These are phyloP conservation scores for Tangachromis dhanisi DNA, from an alignment of 2,113 vertebrate species.

Conservation along the genomic window DNA sequence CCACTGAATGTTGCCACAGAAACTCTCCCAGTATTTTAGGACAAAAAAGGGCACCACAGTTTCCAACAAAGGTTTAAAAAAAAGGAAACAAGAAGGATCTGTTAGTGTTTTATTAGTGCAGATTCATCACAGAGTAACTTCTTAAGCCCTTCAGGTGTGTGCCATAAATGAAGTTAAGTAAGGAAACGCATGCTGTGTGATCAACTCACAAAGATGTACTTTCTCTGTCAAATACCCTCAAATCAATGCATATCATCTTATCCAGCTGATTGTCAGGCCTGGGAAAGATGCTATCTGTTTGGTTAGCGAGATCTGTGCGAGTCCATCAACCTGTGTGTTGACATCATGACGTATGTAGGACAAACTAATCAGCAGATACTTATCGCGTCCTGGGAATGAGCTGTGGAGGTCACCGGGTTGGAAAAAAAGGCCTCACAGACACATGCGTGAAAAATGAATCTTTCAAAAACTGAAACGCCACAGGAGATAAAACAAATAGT, in stretches of 20 bases:
- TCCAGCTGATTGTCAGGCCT: neutral
- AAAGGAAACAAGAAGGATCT: neutral
- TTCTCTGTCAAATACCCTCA: neutral
- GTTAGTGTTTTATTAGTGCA: neutral
- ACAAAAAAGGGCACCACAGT: neutral
- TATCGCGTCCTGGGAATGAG: slow-evolving; percentile 14
- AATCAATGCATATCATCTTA: neutral
- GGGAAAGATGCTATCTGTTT: neutral
- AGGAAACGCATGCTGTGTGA: neutral
- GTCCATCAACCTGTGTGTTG: neutral
- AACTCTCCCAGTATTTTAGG: neutral
- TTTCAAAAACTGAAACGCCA: neutral
- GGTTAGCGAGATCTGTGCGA: neutral
- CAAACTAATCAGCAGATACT: slow-evolving; percentile 31
- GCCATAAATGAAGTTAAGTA: neutral
- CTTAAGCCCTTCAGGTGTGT: neutral
- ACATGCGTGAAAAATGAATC: neutral
- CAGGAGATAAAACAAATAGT: neutral
- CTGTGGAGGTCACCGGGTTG: neutral
- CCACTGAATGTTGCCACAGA: neutral
- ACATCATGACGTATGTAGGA: neutral
- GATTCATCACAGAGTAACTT: neutral
- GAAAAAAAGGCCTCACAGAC: neutral
- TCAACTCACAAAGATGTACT: neutral
- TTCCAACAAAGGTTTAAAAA: neutral